Conservation (phyloP, 1,140 invertebrate genomes). For the Saccostrea cuccullata region DNA sequence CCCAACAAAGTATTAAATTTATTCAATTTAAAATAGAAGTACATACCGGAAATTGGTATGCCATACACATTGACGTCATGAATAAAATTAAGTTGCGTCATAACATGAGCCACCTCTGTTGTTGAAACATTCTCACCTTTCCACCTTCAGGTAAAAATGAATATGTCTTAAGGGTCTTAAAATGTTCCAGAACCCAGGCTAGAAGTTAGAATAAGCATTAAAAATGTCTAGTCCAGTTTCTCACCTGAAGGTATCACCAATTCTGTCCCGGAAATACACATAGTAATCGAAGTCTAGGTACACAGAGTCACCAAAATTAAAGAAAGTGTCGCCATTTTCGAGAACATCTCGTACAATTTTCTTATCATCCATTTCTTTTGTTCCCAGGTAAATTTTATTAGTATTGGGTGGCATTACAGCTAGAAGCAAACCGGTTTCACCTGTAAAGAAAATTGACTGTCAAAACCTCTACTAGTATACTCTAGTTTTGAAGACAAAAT, state of each 20-base stretch:
- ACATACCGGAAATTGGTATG: conserved; percentile 84
- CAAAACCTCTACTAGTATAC: too few relatives aligned
- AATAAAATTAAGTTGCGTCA: conserved; percentile 80
- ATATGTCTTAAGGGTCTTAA: too few relatives aligned
- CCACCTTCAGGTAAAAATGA: conserved; percentile 75
- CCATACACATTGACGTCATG: conserved; percentile 96
- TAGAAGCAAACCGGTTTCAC: conserved; percentile 48
- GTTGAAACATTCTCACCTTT: conserved; percentile 99
- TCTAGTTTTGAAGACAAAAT: too few relatives aligned
- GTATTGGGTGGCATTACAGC: conserved; percentile 16
- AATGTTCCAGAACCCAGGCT: too few relatives aligned
- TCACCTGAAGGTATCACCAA: conserved; percentile 76
- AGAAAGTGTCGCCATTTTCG: conserved; percentile 66
- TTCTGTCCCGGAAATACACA: conserved; percentile 75
- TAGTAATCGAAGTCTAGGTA: conserved; percentile 72
- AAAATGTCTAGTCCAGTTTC: neutral
- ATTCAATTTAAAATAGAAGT: neutral
- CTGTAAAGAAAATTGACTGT: neutral
- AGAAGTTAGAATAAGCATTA: too few relatives aligned
- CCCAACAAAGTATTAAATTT: too few relatives aligned
- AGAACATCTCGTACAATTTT: conserved; percentile 66
- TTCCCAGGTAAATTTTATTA: conserved; percentile 57
- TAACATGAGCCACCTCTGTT: conserved; percentile 91
- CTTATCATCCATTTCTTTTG: conserved; percentile 62
- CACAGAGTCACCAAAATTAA: conserved; percentile 74